Base-by-base conservation (phyloP, 2,797 vertebrate genomes). In the Rhinatrema bivittatum region DNA sequence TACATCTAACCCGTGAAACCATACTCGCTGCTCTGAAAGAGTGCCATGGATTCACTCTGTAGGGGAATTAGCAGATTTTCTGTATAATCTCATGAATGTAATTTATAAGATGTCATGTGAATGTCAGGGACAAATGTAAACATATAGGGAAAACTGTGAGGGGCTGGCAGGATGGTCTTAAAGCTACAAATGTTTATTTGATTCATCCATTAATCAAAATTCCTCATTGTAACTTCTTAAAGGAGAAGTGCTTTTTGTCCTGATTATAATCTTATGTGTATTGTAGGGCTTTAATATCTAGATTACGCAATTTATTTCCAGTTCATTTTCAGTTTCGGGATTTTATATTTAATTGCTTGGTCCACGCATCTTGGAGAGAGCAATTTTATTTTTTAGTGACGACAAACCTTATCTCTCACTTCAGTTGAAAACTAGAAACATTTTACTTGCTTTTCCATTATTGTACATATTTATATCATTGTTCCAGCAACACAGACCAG, bases 11-110 rank as follows among this genome's bases (percentile, higher is more conserved):
- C 63, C 56, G 70, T 62, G 62, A 81, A 80, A 62, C 66, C 58
- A 57, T 34, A 65, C 63, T 12, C 22, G 45, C 62, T 61, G 58
- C 60, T 72, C 68, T 73, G 74, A 46, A 32, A 68, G n/a, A 68
- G 71, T 71, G 49, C 22, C 1, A 38, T 15, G 1, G 60, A 45
- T 65, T 73, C 48, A 38, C 49, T 42, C 46, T 56, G 50, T 58
- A 42, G 56, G 37, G n/a, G 46, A 52, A 59, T 41, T 40, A 48
- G 41, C 39, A 58, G 41, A 60, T 70, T 73, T 48, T 33, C 51
- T 61, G 56, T 54, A 0, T 29, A 60, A 41, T 61, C 16, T 27
- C 38, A 70, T 51, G 28, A 52, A 46, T 50, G 39, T 55, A 17
- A 36, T 37, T 42, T 53, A 50, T 39, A 51, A 46, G 29, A 26